Evolutionary conservation across 1,140 invertebrate species (phyloP), one percentile per base, ranked within the genome.

Genomic region (Drosophila baimaii): DNA sequence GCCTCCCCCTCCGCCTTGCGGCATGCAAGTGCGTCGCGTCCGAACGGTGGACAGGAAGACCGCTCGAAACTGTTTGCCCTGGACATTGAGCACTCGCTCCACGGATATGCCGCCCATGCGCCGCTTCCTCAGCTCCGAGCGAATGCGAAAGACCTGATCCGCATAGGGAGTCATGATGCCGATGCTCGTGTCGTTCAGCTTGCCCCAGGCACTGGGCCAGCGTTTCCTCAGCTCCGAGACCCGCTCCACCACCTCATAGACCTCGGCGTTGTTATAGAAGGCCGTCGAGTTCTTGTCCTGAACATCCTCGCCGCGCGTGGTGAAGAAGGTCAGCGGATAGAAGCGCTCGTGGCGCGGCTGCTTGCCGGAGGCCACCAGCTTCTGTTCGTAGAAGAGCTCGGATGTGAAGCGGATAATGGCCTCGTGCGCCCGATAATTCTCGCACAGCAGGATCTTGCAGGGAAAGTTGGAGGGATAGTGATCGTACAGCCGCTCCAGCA

Each of bases 41-140:
- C 97, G 93, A 1, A 98, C 97, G 0, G 96, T 97, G 21, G 96
- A 97, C 37, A 98, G 92, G 76, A 98, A 96, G 29, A 98, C 95
- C 1, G 96, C 96, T 10, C 96, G 93, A 85, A 98, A 98, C 92
- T 98, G 96, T 91, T 98, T 98, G 91, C 96, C 96, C 93, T 98
- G 97, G 0, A 97, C 96, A 92, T 98, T 98, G 0, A 97, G 93
- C 10, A 98, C 96, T 66, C 97, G 93, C 90, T 98, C 97, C 2
- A 98, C 97, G 7, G 96, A 96, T 31, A 98, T 95, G 41, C 95
- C 95, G 61, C 94, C 94, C 83, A 97, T 93, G 46, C 95, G 93
- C 6, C 94, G 93, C 86, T 96, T 96, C 35, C 97, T 93, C 17
- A 98, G 86, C 86, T 97, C 96, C n/a, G 94, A 94, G 61, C 97